These are phyloP conservation scores for Prostheceraeus crozeri DNA, from an alignment of 2,888 invertebrate species.

Conservation along the genomic window DNA sequence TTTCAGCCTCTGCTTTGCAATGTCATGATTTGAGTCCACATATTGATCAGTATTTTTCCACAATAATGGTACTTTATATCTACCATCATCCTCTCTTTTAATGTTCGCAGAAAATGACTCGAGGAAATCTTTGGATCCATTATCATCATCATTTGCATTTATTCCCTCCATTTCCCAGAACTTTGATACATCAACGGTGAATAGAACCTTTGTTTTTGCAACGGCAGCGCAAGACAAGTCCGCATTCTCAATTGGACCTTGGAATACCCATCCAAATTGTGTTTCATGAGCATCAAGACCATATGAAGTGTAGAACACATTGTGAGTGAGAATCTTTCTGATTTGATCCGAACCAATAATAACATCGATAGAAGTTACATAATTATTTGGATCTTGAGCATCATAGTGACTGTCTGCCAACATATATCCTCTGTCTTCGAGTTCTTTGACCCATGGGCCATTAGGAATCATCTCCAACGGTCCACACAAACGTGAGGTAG, in stretches of 20 bases:
- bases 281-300: neutral
- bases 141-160: neutral
- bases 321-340: too few species aligned
- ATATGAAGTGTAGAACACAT: too few species aligned
- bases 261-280: neutral
- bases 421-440: neutral
- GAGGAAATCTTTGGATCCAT: neutral
- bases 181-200: neutral
- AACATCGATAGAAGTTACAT: too few species aligned
- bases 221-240: neutral
- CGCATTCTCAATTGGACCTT: neutral
- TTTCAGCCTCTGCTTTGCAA: too few species aligned
- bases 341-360: too few species aligned
- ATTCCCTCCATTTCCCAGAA: neutral
- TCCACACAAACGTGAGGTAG: slow-evolving; percentile 6
- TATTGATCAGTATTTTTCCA: too few species aligned
- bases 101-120: neutral
- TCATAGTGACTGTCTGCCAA: neutral
- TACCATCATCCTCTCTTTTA: neutral
- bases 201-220: neutral
- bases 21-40: too few species aligned
- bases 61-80: neutral
- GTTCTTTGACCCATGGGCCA: slow-evolving; percentile 1
- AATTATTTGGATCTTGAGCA: too few species aligned
- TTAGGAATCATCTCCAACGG: slow-evolving; percentile 7